phyloP scores from a whole-genome alignment of 2,888 invertebrate species.

The Aleiodes alternator region DNA sequence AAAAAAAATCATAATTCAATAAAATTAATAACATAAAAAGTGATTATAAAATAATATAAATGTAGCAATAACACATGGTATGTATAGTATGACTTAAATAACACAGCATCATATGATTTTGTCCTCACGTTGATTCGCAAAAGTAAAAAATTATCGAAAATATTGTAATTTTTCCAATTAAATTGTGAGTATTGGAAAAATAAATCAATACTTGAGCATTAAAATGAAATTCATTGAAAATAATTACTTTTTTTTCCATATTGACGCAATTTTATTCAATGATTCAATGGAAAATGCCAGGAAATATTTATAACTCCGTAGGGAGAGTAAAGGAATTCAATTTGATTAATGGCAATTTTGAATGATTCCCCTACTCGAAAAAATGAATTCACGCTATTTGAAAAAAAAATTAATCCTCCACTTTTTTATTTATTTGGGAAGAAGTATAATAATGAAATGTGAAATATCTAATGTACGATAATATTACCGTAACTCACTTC shows the following conservation, averaged over 20 bases:
- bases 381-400: conserved; percentile 50
- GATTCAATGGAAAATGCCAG: conserved; percentile 1
- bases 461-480: conserved; percentile 33
- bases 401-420: conserved; percentile 44
- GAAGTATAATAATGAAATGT: conserved; percentile 48
- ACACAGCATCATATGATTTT: conserved; percentile 74
- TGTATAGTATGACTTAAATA: conserved; percentile 74
- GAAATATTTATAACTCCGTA: conserved; percentile 31
- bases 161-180: conserved; percentile 19
- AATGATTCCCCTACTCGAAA: neutral
- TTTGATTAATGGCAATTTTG: too few relatives aligned
- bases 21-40: conserved; percentile 74
- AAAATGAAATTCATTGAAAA: conserved; percentile 23
- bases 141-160: conserved; percentile 6
- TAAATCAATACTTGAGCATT: conserved; percentile 29
- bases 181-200: conserved; percentile 1
- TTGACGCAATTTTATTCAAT: conserved; percentile 8
- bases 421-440: conserved; percentile 40
- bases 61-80: conserved; percentile 73
- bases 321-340: neutral
- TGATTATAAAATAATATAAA: conserved; percentile 73
- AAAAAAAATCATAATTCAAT: conserved; percentile 68
- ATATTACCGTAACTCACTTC: conserved; percentile 48
- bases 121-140: conserved; percentile 55
- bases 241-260: neutral